Base-by-base conservation (phyloP, 2,888 invertebrate genomes). In the Tridacna crocea region DNA sequence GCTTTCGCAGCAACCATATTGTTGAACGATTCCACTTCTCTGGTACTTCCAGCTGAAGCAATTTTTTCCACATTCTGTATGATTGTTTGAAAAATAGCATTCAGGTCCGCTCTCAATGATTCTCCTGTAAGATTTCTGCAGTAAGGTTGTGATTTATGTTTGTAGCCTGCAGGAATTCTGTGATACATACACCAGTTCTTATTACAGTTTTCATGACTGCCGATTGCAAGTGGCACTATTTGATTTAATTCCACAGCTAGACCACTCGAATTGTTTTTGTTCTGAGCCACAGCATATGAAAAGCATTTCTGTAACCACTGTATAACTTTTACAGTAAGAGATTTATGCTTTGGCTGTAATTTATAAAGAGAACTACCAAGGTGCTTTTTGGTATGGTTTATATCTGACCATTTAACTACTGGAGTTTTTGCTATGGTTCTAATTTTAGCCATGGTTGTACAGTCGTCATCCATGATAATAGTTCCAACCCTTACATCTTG, bases 1-100 rank as follows among this genome's bases (percentile, higher is more conserved):
- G 80, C 83, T 72, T 83, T 83, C 13, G 68, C 36, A 24, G 75
- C 75, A 15, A 74, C n/a, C 75, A 79, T 79, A 51, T 75, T 80
- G 60, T 75, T 80, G 55, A 80, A 80, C 10, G 80, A 75, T 46
- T 80, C 72, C 27, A 74, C 68, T 47, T 79, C 74, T 60, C 63
- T 74, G 19, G 78, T 78, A 48, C 24, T 74, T 47, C 55, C 79
- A 47, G 74, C 77, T 19, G 76, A 79, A 12, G 83, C 76, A 58
- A 77, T 83, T 55, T 79, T 82, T 22, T 48, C 79, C 27, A 72
- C 76, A 70, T 79, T 77, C 13, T 47, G 19, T 6, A 73, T 61
- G 26, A 79, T 58, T 22, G 58, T 58, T 22, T 60, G 19, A 60
- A 82, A 76, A 6, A 79, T 47, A n/a, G 70, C 0, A n/a, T 75